A percentile compares a stretch with the other conserved stretches of the same genome.
phyloP scores from a whole-genome alignment of 2,888 invertebrate species.

The Spodoptera exigua region DNA sequence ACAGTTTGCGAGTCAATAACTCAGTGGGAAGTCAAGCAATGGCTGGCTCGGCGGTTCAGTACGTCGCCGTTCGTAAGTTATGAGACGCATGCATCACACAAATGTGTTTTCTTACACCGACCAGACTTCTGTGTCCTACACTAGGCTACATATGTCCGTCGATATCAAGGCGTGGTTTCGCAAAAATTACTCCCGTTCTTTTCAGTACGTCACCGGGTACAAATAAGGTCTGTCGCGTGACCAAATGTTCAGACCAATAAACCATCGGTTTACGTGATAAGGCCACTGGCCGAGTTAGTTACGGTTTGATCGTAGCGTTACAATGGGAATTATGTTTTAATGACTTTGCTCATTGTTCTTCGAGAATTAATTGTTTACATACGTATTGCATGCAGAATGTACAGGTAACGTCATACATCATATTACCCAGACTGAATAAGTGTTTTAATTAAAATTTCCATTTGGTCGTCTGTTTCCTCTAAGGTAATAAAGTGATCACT shows the following conservation, averaged over 20 bases:
- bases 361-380: constrained; percentile 67
- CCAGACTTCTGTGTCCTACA: constrained; percentile 27
- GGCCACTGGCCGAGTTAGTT: constrained; percentile 57
- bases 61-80: constrained; percentile 57
- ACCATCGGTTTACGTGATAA: constrained; percentile 71
- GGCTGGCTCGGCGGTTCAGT: constrained; percentile 58
- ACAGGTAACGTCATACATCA: constrained; percentile 50
- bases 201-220: constrained; percentile 57
- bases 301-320: constrained; percentile 62
- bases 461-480: constrained; percentile 19
- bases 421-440: constrained; percentile 46
- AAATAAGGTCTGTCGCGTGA: constrained; percentile 69
- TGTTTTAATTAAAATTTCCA: constrained; percentile 47
- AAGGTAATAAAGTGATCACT: constrained; percentile 38
- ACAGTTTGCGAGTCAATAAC: constrained; percentile 61
- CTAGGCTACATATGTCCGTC: constrained; percentile 8
- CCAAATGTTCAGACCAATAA: constrained; percentile 64
- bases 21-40: constrained; percentile 60
- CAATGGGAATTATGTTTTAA: constrained; percentile 71
- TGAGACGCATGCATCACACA: constrained; percentile 60
- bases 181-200: constrained; percentile 35
- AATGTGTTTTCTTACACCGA: constrained; percentile 51
- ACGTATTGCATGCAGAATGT: constrained; percentile 62
- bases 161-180: constrained; percentile 32
- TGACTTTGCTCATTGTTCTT: constrained; percentile 70